These are phyloP conservation scores for Drosophila biarmipes DNA, from an alignment of 1,140 invertebrate genomes.

Conservation along the genomic window DNA sequence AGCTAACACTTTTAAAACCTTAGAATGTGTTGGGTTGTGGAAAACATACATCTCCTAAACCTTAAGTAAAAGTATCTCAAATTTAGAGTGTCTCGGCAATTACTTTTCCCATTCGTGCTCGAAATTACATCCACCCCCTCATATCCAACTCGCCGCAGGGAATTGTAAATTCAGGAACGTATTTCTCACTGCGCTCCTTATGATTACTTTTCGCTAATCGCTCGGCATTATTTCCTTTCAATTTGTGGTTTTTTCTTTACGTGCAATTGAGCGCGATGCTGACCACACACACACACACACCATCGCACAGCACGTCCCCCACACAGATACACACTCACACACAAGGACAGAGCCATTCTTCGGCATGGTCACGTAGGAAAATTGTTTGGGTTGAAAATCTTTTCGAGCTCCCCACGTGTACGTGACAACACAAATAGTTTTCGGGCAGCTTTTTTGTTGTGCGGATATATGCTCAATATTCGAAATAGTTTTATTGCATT, in stretches of 20 bases:
- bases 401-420: slow-evolving; percentile 55
- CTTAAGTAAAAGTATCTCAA: slow-evolving; percentile 5
- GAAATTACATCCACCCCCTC: not conserved
- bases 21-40: too few species aligned
- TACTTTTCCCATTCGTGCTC: not conserved
- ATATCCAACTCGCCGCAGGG: not conserved
- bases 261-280: slow-evolving; percentile 64
- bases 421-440: slow-evolving; percentile 80
- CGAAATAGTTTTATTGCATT: slow-evolving; percentile 63
- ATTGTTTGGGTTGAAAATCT: slow-evolving; percentile 76
- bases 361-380: slow-evolving; percentile 68
- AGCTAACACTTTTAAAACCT: too few species aligned
- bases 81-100: slow-evolving; percentile 10
- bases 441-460: slow-evolving; percentile 17
- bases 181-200: slow-evolving; percentile 59
- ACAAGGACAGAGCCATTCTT: slow-evolving; percentile 27
- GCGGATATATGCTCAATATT: slow-evolving; percentile 34
- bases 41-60: not conserved
- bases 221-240: slow-evolving; percentile 80
- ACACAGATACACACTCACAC: slow-evolving; percentile 9
- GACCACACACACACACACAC: slow-evolving; percentile 41
- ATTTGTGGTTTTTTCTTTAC: slow-evolving; percentile 75
- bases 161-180: slow-evolving; percentile 66
- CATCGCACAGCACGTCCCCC: slow-evolving; percentile 11
- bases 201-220: slow-evolving; percentile 82